A percentile compares a stretch with the other conserved stretches of the same genome.
Conservation (phyloP, 2,797 vertebrate genomes). For the Tokudaia tokunoshimensis region DNA sequence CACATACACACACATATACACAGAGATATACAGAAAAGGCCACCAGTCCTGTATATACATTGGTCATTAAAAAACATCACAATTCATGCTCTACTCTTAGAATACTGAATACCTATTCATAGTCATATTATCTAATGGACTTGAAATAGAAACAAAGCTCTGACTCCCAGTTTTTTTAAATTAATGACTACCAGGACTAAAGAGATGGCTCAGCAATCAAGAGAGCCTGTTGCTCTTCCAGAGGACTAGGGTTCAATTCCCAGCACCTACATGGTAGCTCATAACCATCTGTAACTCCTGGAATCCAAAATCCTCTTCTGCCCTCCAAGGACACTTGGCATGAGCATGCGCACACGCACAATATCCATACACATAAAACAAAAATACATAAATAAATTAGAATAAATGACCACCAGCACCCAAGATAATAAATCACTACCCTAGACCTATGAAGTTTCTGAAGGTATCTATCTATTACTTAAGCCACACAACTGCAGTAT, state of each 20-base stretch:
- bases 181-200: neutral
- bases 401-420: constrained; percentile 21
- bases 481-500: constrained; percentile 48
- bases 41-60: neutral
- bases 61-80: neutral
- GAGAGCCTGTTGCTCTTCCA: neutral
- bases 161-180: constrained; percentile 10
- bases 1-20: neutral
- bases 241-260: neutral
- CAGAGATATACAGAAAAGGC: neutral
- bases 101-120: neutral
- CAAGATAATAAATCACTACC: constrained; percentile 22
- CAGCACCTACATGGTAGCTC: neutral
- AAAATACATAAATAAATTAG: neutral
- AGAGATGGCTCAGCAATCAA: neutral
- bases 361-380: neutral
- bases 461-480: neutral
- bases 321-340: neutral
- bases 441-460: neutral
- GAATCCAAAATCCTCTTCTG: neutral
- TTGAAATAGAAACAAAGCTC: constrained; percentile 32
- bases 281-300: neutral
- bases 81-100: neutral
- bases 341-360: no score
- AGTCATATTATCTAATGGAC: neutral